Percentiles rank a stretch among this genome's conserved stretches.
Evolutionary conservation across 2,113 vertebrate species (phyloP).

Genomic region (Mesitornis unicolor): DNA sequence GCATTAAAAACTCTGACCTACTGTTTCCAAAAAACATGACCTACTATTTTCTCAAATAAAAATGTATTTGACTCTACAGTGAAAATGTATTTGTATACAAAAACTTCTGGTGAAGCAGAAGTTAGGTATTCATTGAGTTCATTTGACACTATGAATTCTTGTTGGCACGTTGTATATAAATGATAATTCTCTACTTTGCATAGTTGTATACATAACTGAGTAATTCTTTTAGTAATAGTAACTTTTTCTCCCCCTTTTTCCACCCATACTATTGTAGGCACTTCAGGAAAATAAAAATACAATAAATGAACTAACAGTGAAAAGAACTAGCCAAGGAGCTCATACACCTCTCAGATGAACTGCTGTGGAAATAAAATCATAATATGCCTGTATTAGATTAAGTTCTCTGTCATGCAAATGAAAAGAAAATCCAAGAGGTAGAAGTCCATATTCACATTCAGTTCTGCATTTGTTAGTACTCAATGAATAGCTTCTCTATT

Average conservation of each 20-base stretch:
- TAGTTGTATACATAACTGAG: background rate
- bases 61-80: background rate
- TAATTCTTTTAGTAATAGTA: background rate
- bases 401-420: background rate
- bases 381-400: background rate
- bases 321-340: background rate
- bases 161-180: background rate
- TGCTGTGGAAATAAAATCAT: background rate
- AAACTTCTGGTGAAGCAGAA: background rate
- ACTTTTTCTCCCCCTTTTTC: background rate
- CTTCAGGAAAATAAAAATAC: background rate
- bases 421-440: background rate
- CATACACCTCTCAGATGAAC: background rate
- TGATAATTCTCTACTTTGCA: background rate
- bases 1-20: background rate
- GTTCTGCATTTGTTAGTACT: background rate
- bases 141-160: background rate
- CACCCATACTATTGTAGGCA: accelerated
- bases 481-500: background rate
- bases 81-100: background rate
- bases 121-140: background rate
- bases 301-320: background rate
- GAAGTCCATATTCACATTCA: background rate
- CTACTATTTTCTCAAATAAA: background rate
- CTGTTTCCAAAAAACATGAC: too few species aligned